Evolutionary conservation across 1,140 invertebrate species (phyloP).

Genomic region (Lucilia cuprina): DNA sequence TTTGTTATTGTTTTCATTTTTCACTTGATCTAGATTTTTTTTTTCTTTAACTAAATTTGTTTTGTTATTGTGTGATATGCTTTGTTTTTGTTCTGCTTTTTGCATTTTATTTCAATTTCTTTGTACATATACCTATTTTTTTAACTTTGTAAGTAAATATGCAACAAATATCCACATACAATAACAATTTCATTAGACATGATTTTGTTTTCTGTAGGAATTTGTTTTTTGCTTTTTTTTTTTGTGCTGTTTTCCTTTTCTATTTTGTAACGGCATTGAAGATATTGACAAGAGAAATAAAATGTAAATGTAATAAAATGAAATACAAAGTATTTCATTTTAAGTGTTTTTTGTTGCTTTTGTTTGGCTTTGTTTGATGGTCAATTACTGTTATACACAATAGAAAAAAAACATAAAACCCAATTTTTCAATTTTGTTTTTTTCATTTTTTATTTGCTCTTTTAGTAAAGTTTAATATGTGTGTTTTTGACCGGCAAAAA

Average conservation of each 20-base stretch:
- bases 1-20: not conserved
- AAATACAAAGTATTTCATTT: conserved; percentile 8
- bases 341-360: conserved; percentile 6
- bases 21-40: conserved; percentile 38
- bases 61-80: conserved; percentile 32
- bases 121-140: not conserved
- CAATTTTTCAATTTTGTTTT: not conserved
- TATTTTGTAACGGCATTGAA: conserved; percentile 15
- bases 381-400: not conserved
- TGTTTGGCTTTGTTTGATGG: conserved; percentile 15
- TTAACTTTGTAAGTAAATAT: not conserved
- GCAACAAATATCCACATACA: not conserved
- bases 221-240: not conserved
- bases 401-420: not conserved
- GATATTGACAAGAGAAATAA: conserved; percentile 15
- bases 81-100: not conserved
- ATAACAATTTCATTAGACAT: conserved; percentile 14
- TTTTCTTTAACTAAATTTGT: conserved; percentile 38
- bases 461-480: no score
- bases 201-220: not conserved
- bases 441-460: no score
- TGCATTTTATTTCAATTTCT: not conserved
- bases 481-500: not conserved
- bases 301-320: not conserved
- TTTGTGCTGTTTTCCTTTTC: conserved; percentile 2